A percentile compares a stretch with the other conserved stretches of the same genome.
These are phyloP conservation scores for Cacoxenus indagator DNA, from an alignment of 2,888 invertebrate species.

Conservation along the genomic window DNA sequence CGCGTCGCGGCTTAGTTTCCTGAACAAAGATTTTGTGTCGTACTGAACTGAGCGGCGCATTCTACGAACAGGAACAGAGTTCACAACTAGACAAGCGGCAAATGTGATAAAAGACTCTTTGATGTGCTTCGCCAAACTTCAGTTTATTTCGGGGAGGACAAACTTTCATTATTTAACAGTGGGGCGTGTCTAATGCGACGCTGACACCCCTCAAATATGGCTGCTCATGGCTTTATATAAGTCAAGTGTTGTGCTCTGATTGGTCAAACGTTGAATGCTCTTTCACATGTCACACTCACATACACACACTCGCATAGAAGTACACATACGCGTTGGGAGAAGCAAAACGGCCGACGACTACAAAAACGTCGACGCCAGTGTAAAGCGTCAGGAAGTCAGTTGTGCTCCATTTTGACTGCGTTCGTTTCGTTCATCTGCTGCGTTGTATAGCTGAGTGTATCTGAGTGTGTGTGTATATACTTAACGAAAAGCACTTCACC, in stretches of 20 bases:
- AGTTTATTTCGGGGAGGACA: conserved; percentile 67
- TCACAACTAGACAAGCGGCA: conserved; percentile 70
- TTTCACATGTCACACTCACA: background rate
- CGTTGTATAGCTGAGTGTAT: conserved; percentile 32
- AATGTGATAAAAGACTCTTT: conserved; percentile 71
- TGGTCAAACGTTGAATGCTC: conserved; percentile 32
- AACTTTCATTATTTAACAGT: conserved; percentile 65
- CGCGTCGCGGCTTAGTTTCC: background rate
- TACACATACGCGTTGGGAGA: background rate
- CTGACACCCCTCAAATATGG: conserved; percentile 57
- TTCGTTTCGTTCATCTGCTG: background rate
- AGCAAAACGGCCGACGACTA: background rate
- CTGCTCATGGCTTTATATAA: conserved; percentile 45
- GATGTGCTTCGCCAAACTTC: conserved; percentile 34
- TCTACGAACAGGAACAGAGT: conserved; percentile 70
- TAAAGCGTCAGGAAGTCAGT: conserved; percentile 31
- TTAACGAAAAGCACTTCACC: conserved; percentile 48
- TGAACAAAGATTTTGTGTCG: conserved; percentile 25
- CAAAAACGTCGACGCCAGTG: background rate
- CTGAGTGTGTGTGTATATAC: conserved; percentile 31
- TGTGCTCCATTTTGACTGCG: too few species aligned
- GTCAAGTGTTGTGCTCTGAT: conserved; percentile 35
- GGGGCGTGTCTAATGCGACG: conserved; percentile 55
- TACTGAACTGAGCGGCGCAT: conserved; percentile 60
- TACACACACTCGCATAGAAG: background rate